Evolutionary conservation across 2,888 invertebrate species (phyloP).

Genomic region (Napeogenes inachia): DNA sequence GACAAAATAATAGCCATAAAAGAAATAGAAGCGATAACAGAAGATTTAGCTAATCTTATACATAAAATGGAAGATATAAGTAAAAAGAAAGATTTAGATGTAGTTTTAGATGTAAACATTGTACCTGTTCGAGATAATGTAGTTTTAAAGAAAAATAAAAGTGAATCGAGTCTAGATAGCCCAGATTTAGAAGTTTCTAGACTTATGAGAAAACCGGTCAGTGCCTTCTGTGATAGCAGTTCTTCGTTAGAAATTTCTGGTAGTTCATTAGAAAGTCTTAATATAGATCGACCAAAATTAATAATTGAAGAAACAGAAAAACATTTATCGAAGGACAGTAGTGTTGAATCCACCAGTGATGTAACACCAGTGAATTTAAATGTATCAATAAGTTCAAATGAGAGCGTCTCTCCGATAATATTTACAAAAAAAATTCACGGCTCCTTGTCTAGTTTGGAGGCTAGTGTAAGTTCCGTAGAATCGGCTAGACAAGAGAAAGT

Average conservation of each 20-base stretch:
- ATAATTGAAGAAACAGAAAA: conserved; percentile 53
- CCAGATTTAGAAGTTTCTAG: conserved; percentile 73
- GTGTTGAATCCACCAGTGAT: conserved; percentile 67
- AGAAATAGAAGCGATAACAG: conserved; percentile 59
- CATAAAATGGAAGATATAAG: conserved; percentile 57
- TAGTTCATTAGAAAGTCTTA: conserved; percentile 71
- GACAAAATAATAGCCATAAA: conserved; percentile 49
- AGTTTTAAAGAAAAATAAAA: conserved; percentile 72
- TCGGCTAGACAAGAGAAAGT: conserved; percentile 61
- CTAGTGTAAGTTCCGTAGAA: conserved; percentile 71
- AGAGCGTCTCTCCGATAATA: conserved; percentile 69
- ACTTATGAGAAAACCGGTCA: conserved; percentile 63
- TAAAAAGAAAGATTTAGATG: conserved; percentile 33
- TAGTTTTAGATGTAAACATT: conserved; percentile 43
- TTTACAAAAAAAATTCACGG: conserved; percentile 67
- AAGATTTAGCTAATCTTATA: conserved; percentile 64
- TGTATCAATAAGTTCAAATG: conserved; percentile 68
- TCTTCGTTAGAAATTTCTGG: conserved; percentile 71
- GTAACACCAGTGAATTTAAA: conserved; percentile 64
- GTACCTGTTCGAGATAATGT: conserved; percentile 64
- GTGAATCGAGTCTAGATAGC: conserved; percentile 73
- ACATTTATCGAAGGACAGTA: conserved; percentile 62
- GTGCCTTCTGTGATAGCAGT: conserved; percentile 67
- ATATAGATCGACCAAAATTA: conserved; percentile 42
- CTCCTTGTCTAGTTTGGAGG: conserved; percentile 69